Evolutionary conservation across 2,113 vertebrate genomes (phyloP).

Genomic region (Oophaga pumilio): DNA sequence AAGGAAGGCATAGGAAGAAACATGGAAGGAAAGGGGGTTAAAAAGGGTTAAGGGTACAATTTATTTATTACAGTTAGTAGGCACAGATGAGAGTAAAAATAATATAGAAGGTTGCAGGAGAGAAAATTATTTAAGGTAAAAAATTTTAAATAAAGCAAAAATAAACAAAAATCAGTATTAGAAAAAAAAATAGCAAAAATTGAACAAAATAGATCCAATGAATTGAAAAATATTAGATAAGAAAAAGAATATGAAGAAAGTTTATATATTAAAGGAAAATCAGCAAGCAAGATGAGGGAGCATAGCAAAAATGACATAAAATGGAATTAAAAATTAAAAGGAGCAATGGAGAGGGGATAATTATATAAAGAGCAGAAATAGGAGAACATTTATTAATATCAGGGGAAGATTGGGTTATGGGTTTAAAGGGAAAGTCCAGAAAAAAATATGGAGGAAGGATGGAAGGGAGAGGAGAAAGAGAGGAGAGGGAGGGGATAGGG

Average conservation of each 20-base stretch:
- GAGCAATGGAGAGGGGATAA: not conserved
- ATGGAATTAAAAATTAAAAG: not conserved
- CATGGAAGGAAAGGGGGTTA: not conserved
- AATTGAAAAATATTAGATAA: not conserved
- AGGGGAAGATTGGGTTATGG: not conserved
- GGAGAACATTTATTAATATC: not conserved
- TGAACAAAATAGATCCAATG: not conserved
- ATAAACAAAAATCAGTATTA: not conserved
- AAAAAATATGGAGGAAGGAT: not conserved
- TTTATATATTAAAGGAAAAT: not conserved
- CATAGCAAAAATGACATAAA: not conserved
- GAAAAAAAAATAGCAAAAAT: not conserved
- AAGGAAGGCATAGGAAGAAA: not conserved
- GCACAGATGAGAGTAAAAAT: no score
- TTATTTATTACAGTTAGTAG: no score
- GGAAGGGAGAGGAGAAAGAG: constrained; percentile 41
- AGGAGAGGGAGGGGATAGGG: constrained; percentile 15
- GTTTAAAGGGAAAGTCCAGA: not conserved
- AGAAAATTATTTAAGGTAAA: not conserved
- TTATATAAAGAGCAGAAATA: not conserved
- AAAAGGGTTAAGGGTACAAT: no score
- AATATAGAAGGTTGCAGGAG: not conserved
- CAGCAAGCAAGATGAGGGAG: not conserved
- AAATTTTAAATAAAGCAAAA: not conserved
- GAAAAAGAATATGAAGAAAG: not conserved